Evolutionary conservation across 2,113 vertebrate genomes (phyloP).

Genomic region (Platysteira castanea): DNA sequence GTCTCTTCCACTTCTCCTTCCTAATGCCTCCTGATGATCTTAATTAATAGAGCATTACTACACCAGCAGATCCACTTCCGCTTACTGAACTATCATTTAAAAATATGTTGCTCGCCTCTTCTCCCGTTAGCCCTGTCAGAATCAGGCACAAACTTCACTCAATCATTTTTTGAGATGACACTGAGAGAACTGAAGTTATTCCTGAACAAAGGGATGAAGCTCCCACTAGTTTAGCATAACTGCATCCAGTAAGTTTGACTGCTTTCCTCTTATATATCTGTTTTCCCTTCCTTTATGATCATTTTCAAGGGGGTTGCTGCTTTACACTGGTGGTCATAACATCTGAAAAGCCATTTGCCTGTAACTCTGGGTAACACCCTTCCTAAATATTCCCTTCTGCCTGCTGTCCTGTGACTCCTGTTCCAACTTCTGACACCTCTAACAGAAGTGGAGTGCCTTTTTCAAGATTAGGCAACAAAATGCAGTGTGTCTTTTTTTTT

Average conservation of each 20-base stretch:
- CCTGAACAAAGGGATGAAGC: not conserved
- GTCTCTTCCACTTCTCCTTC: slow-evolving; percentile 13
- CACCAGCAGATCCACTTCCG: slow-evolving; percentile 5
- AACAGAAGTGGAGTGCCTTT: not conserved
- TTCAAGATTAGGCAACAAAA: not conserved
- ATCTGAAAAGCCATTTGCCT: not conserved
- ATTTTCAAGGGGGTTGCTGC: not conserved
- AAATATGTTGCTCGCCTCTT: slow-evolving; percentile 25
- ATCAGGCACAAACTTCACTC: slow-evolving; percentile 32
- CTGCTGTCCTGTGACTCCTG: not conserved
- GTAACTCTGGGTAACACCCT: not conserved
- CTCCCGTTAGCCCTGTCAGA: slow-evolving; percentile 39
- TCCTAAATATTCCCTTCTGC: fast-evolving
- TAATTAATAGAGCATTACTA: slow-evolving; percentile 48
- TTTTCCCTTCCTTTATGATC: not conserved
- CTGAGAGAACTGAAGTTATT: not conserved
- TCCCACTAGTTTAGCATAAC: not conserved
- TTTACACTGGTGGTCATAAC: not conserved
- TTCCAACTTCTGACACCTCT: not conserved
- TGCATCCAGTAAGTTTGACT: not conserved
- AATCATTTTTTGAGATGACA: not conserved
- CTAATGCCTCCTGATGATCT: slow-evolving; percentile 26
- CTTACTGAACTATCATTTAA: slow-evolving; percentile 23
- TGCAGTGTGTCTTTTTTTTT: not conserved
- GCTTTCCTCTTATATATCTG: not conserved